Evolutionary conservation across 1,140 invertebrate genomes (phyloP), one percentile per base, ranked within the genome.

Genomic region (Scylla paramamosain): DNA sequence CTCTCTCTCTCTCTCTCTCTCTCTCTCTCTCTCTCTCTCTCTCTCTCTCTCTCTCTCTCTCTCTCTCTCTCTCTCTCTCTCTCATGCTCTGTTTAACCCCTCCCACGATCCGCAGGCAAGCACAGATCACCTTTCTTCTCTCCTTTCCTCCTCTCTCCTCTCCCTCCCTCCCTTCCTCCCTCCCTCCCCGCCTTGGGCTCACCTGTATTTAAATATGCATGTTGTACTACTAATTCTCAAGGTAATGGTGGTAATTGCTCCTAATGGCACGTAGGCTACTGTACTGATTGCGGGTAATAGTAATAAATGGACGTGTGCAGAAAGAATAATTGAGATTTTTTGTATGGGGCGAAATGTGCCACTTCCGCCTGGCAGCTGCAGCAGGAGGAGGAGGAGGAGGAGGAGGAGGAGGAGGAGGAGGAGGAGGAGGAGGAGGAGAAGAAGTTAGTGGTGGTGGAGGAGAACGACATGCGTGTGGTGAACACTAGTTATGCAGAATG

Each of bases 331-430:
- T n/a, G 25, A 7, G 67, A n/a, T n/a, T n/a, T n/a, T n/a, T 77
- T n/a, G 25, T 77, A 77, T 77, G n/a, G 67, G 67, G 20, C 8
- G 39, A 77, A 77, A 77, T 77, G 67, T 77, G 67, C 12, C 0
- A 12, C 52, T 59, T 59, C 52, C 52, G 52, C 52, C 10, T 59
- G 10, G 16, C 16, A 59, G 52, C 52, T 59, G 83, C 10, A 86
- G 83, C n/a, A 46, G 10, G 86, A 32, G 31, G 45, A 46, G 86
- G 86, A 88, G 86, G 86, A 39, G 86, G 86, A 46, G 45, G 86
- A 46, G 31, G 86, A 88, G 45, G 45, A 88, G 32, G 45, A 88
- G 45, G 86, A 88, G 31, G 86, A 45, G 45, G 45, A 46, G 86
- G 45, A 46, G 31, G 86, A 88, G 31, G 31, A 46, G 31, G 31